These are phyloP conservation scores for Brachionus rotundiformis DNA, from an alignment of 1,140 invertebrate species.

Conservation along the genomic window DNA sequence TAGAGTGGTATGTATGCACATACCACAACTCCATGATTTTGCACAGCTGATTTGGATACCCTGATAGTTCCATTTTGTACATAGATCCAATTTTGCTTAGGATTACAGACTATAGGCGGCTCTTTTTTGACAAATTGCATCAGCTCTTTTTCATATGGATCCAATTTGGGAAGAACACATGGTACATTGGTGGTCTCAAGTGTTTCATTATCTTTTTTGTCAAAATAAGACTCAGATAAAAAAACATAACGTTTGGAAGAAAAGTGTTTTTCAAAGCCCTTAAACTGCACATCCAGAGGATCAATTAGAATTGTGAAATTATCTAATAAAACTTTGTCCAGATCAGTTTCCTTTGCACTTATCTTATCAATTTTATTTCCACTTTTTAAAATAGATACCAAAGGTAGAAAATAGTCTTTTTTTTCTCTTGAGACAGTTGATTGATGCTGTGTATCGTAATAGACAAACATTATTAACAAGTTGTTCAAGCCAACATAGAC, in stretches of 20 bases:
- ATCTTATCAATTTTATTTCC: neutral
- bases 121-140: slow-evolving; percentile 51
- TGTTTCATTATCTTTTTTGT: neutral
- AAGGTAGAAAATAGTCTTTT: neutral
- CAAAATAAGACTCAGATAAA: neutral
- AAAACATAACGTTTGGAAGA: neutral
- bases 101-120: slow-evolving; percentile 4
- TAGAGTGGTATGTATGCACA: slow-evolving; percentile 45
- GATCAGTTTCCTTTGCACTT: neutral
- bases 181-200: neutral
- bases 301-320: slow-evolving; percentile 10
- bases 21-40: slow-evolving; percentile 24
- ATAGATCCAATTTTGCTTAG: slow-evolving; percentile 51
- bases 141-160: slow-evolving; percentile 24
- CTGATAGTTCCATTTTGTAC: slow-evolving; percentile 40
- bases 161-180: slow-evolving; percentile 33
- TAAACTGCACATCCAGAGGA: neutral
- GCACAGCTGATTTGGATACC: neutral
- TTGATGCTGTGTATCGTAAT: neutral
- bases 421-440: neutral
- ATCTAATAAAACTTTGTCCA: neutral
- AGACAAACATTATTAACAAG: slow-evolving; percentile 35
- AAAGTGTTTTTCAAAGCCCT: neutral
- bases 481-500: slow-evolving; percentile 13
- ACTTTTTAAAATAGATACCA: neutral